These are phyloP conservation scores for Diorhabda carinulata DNA, from an alignment of 1,140 invertebrate species.

Conservation along the genomic window DNA sequence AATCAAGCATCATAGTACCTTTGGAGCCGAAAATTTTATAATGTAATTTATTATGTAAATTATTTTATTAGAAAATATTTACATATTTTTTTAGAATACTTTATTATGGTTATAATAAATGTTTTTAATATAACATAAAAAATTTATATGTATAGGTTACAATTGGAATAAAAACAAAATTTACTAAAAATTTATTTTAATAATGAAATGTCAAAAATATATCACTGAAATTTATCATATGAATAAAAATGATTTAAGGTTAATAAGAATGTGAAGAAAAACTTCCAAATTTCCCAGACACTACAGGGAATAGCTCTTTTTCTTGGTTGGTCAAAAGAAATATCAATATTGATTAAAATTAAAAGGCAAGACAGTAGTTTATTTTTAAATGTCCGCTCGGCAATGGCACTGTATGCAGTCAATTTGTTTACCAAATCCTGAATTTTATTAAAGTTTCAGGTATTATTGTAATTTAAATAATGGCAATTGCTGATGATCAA, in stretches of 20 bases:
- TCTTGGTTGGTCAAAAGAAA: constrained; percentile 42
- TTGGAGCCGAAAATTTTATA: too few relatives aligned
- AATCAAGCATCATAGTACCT: too few relatives aligned
- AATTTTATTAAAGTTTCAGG: not conserved
- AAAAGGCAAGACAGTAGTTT: constrained; percentile 35
- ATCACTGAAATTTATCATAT: not conserved
- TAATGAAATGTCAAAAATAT: constrained; percentile 4
- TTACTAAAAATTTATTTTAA: constrained; percentile 12
- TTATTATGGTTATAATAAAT: too few relatives aligned
- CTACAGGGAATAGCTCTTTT: constrained; percentile 38
- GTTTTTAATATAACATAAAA: too few relatives aligned
- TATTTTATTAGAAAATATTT: too few relatives aligned
- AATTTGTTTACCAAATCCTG: constrained; percentile 4
- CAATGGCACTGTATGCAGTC: constrained; percentile 24
- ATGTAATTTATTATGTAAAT: too few relatives aligned
- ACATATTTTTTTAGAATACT: too few relatives aligned
- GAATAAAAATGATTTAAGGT: not conserved
- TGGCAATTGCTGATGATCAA: constrained; percentile 62
- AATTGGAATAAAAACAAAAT: constrained; percentile 9
- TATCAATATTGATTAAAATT: constrained; percentile 43
- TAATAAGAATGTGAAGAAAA: constrained; percentile 1
- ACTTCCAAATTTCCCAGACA: constrained; percentile 22
- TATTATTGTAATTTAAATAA: constrained; percentile 21
- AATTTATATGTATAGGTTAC: too few relatives aligned
- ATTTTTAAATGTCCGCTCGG: constrained; percentile 34